phyloP scores from a whole-genome alignment of 2,888 invertebrate genomes.

The Cephus sareptanus region DNA sequence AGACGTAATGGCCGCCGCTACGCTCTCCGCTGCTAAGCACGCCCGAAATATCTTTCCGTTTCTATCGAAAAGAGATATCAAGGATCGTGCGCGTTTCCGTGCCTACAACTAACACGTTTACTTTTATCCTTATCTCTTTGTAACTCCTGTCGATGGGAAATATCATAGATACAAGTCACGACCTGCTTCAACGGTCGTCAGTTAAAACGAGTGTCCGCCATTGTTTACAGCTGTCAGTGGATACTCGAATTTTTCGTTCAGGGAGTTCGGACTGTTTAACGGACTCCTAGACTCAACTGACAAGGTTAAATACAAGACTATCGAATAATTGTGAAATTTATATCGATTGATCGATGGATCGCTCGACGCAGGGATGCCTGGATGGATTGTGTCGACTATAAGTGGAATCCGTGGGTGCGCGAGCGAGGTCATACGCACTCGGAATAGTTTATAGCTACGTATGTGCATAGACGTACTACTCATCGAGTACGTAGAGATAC shows the following conservation, averaged over 20 bases:
- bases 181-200: slow-evolving; percentile 30
- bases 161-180: not conserved
- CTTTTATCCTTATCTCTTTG: no score
- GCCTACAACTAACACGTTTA: no score
- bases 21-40: not conserved
- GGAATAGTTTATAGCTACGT: slow-evolving; percentile 31
- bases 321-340: not conserved
- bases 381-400: slow-evolving; percentile 8
- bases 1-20: not conserved
- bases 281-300: not conserved
- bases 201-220: slow-evolving; percentile 41
- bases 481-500: not conserved
- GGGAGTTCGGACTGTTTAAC: not conserved
- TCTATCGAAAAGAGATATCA: not conserved
- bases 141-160: not conserved
- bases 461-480: not conserved
- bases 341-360: not conserved
- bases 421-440: slow-evolving; percentile 41
- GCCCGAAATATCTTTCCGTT: not conserved
- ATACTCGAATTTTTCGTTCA: slow-evolving; percentile 25
- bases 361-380: not conserved
- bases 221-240: slow-evolving; percentile 51
- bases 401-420: slow-evolving; percentile 36
- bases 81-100: not conserved
- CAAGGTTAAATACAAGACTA: not conserved